A percentile compares a stretch with the other conserved stretches of the same genome.
Evolutionary conservation across 1,140 invertebrate genomes (phyloP).

Genomic region (Hermetia illucens): DNA sequence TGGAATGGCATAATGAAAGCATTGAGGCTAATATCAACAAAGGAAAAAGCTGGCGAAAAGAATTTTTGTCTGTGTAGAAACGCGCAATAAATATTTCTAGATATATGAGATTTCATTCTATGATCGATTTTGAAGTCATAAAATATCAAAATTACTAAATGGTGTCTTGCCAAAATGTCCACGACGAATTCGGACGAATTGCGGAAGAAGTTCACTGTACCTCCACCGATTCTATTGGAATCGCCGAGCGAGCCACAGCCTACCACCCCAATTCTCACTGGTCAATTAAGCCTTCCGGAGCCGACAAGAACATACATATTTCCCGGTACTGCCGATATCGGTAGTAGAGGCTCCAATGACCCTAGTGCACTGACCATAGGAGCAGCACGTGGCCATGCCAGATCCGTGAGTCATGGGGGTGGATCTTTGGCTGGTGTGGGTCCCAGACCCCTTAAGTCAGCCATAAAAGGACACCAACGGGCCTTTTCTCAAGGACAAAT

Average conservation of each 20-base stretch:
- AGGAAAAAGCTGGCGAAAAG: no score
- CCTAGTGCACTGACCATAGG: neutral
- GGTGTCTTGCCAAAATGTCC: conserved; percentile 26
- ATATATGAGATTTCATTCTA: no score
- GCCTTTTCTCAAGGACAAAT: conserved; percentile 79
- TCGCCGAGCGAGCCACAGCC: conserved; percentile 4
- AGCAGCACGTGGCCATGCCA: conserved; percentile 43
- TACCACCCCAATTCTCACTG: conserved; percentile 4
- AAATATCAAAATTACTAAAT: conserved; percentile 13
- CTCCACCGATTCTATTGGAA: conserved; percentile 17
- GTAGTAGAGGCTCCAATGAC: conserved; percentile 8
- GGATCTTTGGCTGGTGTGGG: conserved; percentile 34
- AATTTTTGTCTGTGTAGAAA: neutral
- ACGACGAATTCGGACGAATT: conserved; percentile 26
- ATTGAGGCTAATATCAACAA: no score
- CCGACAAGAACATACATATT: conserved; percentile 44
- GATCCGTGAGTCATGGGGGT: conserved; percentile 69
- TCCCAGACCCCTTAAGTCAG: conserved; percentile 47
- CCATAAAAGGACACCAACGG: conserved; percentile 56
- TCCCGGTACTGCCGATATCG: conserved; percentile 23
- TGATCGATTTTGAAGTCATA: no score
- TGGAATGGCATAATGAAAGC: no score
- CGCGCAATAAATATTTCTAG: no score
- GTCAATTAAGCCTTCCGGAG: conserved; percentile 14
- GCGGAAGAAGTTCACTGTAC: conserved; percentile 28